Base-by-base conservation (phyloP, 2,888 invertebrate species). In the Temnothorax unifasciatus region DNA sequence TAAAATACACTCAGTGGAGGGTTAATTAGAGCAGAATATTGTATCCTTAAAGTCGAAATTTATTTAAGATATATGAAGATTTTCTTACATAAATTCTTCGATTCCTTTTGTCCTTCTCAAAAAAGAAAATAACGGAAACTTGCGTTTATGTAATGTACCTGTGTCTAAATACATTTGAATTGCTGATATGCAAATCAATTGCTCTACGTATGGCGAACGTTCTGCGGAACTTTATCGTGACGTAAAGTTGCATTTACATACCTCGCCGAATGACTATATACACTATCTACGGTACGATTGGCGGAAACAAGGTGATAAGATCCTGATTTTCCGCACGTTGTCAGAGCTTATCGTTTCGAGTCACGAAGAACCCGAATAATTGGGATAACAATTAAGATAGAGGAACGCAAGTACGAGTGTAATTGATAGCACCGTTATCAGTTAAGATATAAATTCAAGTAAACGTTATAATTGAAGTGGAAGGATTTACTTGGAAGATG, bases 221-320 rank as follows among this genome's bases (percentile, higher is more conserved):
- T 47, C 44, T 21, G 2, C 11, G 15, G 34, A 34, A 34, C 6
- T 34, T 41, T 1, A 73, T 11, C 6, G 3, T 63, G 15, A 21
- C 21, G 34, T 21, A 74, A 74, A 71, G n/a, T 71, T 38, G n/a
- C 13, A 61, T 75, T 47, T 76, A 66, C 8, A 50, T 34, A 8
- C 5, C 4, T 66, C 5, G 8, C 15, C 21, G 18, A 76, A 25
- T 13, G 50, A 64, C 18, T 57, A 41, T 50, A 1, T 21, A 34
- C 6, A 34, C 3, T 29, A 29, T 29, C 29, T 29, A 50, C 6
- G 38, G 21, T 38, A 6, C 11, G 5, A 11, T 38, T 18, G 50
- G 8, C 15, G 13, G 3, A 52, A 71, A 73, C n/a, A 59, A 59
- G 15, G 13, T 34, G 34, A 59, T 25, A 59, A 29, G n/a, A 61